Percentiles rank a stretch among this genome's conserved stretches.
These are phyloP conservation scores for Tenebrosternarchus preto DNA, from an alignment of 2,113 vertebrate species.

Conservation along the genomic window DNA sequence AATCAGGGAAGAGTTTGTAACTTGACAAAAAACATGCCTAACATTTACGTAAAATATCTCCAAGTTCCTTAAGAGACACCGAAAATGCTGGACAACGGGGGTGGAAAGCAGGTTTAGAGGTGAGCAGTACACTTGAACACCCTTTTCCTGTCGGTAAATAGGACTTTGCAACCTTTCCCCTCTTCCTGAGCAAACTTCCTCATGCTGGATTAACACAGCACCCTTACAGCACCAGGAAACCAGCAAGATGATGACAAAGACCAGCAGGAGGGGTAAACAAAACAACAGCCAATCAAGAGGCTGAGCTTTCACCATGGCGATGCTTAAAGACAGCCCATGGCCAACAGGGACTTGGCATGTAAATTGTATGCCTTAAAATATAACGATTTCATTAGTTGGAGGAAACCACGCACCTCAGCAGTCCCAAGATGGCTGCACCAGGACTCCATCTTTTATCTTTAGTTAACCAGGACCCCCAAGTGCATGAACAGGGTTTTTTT, in stretches of 20 bases:
- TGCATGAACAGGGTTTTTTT: slow-evolving; percentile 1
- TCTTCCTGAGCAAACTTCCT: slow-evolving; percentile 64
- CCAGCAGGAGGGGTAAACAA: slow-evolving; percentile 50
- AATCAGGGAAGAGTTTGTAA: not conserved
- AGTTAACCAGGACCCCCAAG: too few relatives aligned
- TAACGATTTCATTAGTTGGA: slow-evolving; percentile 9
- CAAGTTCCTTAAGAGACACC: slow-evolving; percentile 1
- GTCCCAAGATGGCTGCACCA: slow-evolving; percentile 26
- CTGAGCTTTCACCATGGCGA: slow-evolving; percentile 33
- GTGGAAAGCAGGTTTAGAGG: slow-evolving; percentile 52
- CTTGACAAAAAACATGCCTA: not conserved
- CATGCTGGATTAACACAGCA: slow-evolving; percentile 59
- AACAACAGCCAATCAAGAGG: slow-evolving; percentile 40
- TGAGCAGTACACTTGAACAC: slow-evolving; percentile 60
- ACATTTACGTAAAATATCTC: not conserved
- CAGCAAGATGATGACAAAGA: slow-evolving; percentile 49
- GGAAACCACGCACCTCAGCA: not conserved
- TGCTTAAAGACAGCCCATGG: not conserved
- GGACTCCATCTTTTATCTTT: too few relatives aligned
- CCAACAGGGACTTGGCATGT: slow-evolving; percentile 18
- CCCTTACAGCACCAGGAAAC: slow-evolving; percentile 48
- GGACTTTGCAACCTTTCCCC: slow-evolving; percentile 55
- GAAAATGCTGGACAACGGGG: slow-evolving; percentile 34
- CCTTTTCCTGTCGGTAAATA: slow-evolving; percentile 60
- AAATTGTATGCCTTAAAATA: slow-evolving; percentile 28